Evolutionary conservation across 1,140 invertebrate species (phyloP).

Genomic region (Leguminivora glycinivorella): DNA sequence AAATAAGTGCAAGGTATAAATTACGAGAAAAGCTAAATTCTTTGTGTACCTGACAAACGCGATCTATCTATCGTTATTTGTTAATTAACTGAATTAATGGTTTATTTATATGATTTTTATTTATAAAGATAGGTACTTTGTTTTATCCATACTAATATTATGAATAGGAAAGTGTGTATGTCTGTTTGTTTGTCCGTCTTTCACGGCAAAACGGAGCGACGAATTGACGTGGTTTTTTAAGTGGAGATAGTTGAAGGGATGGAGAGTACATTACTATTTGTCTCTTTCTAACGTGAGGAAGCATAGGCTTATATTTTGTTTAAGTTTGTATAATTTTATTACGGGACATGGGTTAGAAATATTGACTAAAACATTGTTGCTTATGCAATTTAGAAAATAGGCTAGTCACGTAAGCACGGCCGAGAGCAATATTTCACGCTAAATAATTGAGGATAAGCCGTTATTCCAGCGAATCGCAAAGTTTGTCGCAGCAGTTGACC

Average conservation of each 20-base stretch:
- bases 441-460: slow-evolving; percentile 6
- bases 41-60: neutral
- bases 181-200: no score
- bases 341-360: no score
- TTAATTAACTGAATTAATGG: neutral
- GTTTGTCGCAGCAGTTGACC: slow-evolving; percentile 45
- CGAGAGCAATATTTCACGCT: neutral
- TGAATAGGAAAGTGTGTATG: no score
- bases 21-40: neutral
- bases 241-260: no score
- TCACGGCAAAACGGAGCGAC: no score
- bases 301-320: no score
- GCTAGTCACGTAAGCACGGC: neutral
- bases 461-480: slow-evolving; percentile 15
- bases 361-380: neutral
- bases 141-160: no score
- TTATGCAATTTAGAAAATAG: neutral
- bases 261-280: no score
- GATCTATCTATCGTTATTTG: slow-evolving; percentile 5
- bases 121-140: no score
- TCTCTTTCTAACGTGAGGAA: no score
- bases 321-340: neutral
- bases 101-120: neutral
- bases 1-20: slow-evolving; percentile 26
- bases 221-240: no score